Conservation (phyloP, 2,797 vertebrate species). For the Cossypha caffra region DNA sequence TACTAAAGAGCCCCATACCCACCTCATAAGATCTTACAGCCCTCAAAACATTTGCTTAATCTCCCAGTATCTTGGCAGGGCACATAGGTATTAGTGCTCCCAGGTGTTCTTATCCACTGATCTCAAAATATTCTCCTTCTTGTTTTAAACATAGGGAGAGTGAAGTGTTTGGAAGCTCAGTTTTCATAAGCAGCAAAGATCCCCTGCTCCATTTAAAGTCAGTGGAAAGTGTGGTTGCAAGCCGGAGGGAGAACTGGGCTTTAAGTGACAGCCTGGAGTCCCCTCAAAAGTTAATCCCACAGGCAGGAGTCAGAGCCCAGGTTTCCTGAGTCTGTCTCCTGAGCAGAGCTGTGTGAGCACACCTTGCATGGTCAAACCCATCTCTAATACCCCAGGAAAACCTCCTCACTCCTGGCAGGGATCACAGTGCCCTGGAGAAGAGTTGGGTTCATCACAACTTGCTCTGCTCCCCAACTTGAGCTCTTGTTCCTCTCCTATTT, state of each 20-base stretch:
- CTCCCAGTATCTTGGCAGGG: slow-evolving; percentile 48
- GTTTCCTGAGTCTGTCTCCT: slow-evolving; percentile 20
- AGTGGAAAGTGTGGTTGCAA: background rate
- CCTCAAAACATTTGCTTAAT: slow-evolving; percentile 61
- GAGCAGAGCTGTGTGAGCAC: background rate
- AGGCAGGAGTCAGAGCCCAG: background rate
- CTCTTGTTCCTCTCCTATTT: background rate
- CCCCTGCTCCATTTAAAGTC: background rate
- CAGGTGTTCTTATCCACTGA: slow-evolving; percentile 64
- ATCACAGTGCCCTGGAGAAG: rapidly evolving
- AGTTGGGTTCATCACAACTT: background rate
- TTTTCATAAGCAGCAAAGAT: slow-evolving; percentile 34
- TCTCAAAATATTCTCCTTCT: slow-evolving; percentile 53
- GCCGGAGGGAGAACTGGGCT: background rate
- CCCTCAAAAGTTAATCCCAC: background rate
- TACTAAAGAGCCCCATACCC: slow-evolving; percentile 6
- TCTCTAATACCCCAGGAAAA: background rate
- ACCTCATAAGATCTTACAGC: background rate
- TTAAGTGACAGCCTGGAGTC: slow-evolving; percentile 22
- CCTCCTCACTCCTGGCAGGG: rapidly evolving
- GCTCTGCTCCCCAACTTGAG: background rate
- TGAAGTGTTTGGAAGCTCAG: slow-evolving; percentile 33
- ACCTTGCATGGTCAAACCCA: rapidly evolving
- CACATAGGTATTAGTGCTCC: background rate
- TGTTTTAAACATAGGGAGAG: background rate